Evolutionary conservation across 2,113 vertebrate genomes (phyloP).

Genomic region (Daphoenositta chrysoptera): DNA sequence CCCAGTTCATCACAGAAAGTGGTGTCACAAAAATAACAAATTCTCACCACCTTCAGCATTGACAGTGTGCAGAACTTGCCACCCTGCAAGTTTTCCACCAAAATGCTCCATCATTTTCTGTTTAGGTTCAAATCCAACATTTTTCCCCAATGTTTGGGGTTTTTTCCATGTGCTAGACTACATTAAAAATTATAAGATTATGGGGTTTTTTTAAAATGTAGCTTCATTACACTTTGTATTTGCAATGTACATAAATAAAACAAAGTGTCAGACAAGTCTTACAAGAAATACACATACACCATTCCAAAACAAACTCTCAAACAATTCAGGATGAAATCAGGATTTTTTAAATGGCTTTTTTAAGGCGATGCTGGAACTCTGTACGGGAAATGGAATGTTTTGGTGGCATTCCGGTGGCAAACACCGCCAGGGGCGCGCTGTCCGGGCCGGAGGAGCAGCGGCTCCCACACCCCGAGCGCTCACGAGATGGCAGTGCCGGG

Average conservation of each 20-base stretch:
- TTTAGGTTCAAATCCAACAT: background rate
- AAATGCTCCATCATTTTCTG: background rate
- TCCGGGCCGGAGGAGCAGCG: background rate
- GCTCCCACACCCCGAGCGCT: fast-evolving
- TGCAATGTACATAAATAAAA: fast-evolving
- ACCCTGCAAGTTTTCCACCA: background rate
- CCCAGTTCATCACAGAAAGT: fast-evolving
- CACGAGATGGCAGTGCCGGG: slow-evolving; percentile 56
- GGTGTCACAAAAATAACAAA: fast-evolving
- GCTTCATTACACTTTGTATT: background rate
- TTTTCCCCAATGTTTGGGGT: background rate
- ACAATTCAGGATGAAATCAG: background rate
- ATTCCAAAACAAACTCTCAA: background rate
- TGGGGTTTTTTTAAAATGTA: fast-evolving
- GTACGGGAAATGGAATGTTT: fast-evolving
- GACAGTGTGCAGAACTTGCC: fast-evolving
- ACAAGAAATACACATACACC: background rate
- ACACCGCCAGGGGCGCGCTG: fast-evolving
- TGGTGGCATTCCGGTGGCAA: fast-evolving
- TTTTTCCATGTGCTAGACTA: background rate
- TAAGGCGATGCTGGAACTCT: background rate
- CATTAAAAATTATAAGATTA: background rate
- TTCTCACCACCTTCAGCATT: background rate
- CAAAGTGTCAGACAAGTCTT: fast-evolving
- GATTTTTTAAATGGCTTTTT: fast-evolving